phyloP scores from a whole-genome alignment of 2,113 vertebrate genomes.

The Istiophorus platypterus region DNA sequence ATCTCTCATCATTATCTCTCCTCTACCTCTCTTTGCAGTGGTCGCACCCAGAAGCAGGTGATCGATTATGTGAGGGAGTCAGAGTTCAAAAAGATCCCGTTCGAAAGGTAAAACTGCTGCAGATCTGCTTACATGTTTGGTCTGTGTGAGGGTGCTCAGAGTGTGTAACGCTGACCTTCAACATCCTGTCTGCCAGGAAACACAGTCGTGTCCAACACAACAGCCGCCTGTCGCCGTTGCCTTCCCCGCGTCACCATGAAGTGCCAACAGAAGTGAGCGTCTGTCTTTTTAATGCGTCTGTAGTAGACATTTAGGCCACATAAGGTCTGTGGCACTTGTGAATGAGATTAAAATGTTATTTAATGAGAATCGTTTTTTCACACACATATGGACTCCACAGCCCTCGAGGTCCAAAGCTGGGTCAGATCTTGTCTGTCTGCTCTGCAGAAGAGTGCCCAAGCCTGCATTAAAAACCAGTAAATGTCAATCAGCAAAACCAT shows the following conservation, averaged over 20 bases:
- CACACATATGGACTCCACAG: background rate
- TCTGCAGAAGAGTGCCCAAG: background rate
- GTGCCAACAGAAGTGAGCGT: constrained; percentile 95
- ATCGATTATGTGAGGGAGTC: constrained; percentile 97
- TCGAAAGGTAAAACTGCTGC: constrained; percentile 91
- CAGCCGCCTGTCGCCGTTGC: constrained; percentile 87
- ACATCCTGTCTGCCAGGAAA: constrained; percentile 87
- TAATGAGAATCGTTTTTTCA: background rate
- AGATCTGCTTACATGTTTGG: constrained; percentile 21
- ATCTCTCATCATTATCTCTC: constrained; percentile 50
- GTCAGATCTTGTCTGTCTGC: background rate
- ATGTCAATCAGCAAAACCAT: background rate
- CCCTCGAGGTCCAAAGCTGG: background rate
- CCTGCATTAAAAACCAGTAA: background rate
- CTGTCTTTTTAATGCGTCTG: background rate
- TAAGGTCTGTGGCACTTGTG: background rate
- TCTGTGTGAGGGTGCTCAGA: background rate
- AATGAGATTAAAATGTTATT: background rate
- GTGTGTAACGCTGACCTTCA: constrained; percentile 49
- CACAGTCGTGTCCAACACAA: constrained; percentile 95
- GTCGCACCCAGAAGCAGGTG: constrained; percentile 99
- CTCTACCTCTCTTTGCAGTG: constrained; percentile 83
- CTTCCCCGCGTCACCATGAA: constrained; percentile 88
- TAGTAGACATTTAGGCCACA: background rate
- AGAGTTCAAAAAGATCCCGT: constrained; percentile 97